These are phyloP conservation scores for Palaemon carinicauda DNA, from an alignment of 1,140 invertebrate genomes.

Conservation along the genomic window DNA sequence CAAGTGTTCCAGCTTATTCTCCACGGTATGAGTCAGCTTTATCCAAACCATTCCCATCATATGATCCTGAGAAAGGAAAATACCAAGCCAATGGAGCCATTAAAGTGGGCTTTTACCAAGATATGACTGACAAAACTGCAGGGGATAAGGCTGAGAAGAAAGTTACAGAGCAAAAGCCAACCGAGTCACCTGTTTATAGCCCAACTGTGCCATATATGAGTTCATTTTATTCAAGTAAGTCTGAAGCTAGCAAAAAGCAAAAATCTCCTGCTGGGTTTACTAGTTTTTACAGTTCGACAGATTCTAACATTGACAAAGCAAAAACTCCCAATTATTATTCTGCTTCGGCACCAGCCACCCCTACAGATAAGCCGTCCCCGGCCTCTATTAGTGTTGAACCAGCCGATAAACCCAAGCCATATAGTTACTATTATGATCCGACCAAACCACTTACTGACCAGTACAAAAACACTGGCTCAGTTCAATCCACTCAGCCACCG, in stretches of 20 bases:
- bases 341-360: conserved; percentile 57
- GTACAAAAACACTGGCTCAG: conserved; percentile 59
- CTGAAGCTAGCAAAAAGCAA: conserved; percentile 52
- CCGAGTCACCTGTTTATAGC: conserved; percentile 57
- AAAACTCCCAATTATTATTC: conserved; percentile 59
- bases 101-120: conserved; percentile 80
- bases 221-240: conserved; percentile 55
- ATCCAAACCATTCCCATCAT: conserved; percentile 51
- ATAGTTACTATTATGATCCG: conserved; percentile 61
- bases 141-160: conserved; percentile 54
- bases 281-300: conserved; percentile 54
- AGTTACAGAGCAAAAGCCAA: conserved; percentile 47
- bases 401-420: conserved; percentile 53
- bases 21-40: conserved; percentile 51
- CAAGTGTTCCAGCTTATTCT: conserved; percentile 58
- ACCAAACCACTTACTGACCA: conserved; percentile 62
- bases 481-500: conserved; percentile 21
- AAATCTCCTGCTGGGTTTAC: conserved; percentile 58
- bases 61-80: conserved; percentile 55
- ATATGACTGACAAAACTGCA: conserved; percentile 65
- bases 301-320: conserved; percentile 54
- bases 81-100: conserved; percentile 72
- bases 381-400: conserved; percentile 30
- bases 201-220: conserved; percentile 59
- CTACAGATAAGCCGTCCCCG: conserved; percentile 57